Percentiles rank a stretch among this genome's conserved stretches.
Evolutionary conservation across 2,797 vertebrate species (phyloP).

Genomic region (Arrhamphus sclerolepis): DNA sequence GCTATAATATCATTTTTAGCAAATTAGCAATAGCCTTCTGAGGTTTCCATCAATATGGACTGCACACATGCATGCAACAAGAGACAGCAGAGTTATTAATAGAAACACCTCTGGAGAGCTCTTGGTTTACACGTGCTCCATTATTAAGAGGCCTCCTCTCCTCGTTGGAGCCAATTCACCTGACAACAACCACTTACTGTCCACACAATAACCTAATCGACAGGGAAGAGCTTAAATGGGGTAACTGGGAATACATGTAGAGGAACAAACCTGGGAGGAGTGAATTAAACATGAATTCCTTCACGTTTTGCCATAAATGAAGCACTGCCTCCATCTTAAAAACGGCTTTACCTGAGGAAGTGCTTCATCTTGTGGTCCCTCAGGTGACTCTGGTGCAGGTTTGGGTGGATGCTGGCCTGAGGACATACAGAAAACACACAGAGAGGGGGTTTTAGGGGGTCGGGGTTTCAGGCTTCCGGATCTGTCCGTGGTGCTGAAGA

Average conservation of each 20-base stretch:
- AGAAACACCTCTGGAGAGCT: constrained; percentile 28
- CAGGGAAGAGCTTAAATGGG: constrained; percentile 4
- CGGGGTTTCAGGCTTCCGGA: constrained; percentile 42
- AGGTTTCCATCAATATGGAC: too few relatives aligned
- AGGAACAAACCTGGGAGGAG: not conserved
- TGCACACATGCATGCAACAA: too few relatives aligned
- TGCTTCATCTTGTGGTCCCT: constrained; percentile 80
- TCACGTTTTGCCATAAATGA: not conserved
- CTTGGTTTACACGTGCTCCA: constrained; percentile 31
- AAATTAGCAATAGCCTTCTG: too few relatives aligned
- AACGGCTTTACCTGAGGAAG: constrained; percentile 78
- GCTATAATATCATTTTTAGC: too few relatives aligned
- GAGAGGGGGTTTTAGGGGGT: not conserved
- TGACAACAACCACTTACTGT: constrained; percentile 24
- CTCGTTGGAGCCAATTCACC: constrained; percentile 29
- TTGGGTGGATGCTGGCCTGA: constrained; percentile 32
- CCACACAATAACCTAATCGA: constrained; percentile 8
- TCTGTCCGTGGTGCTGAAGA: constrained; percentile 70
- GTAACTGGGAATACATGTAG: constrained; percentile 7
- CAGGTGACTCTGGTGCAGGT: constrained; percentile 23
- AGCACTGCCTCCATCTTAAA: not conserved
- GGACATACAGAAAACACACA: not conserved
- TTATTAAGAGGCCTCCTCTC: constrained; percentile 42
- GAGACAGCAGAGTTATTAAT: constrained; percentile 22
- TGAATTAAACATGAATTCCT: not conserved